Evolutionary conservation across 2,113 vertebrate genomes (phyloP), one percentile per base, ranked within the genome.

Genomic region (Varanus salvator): DNA sequence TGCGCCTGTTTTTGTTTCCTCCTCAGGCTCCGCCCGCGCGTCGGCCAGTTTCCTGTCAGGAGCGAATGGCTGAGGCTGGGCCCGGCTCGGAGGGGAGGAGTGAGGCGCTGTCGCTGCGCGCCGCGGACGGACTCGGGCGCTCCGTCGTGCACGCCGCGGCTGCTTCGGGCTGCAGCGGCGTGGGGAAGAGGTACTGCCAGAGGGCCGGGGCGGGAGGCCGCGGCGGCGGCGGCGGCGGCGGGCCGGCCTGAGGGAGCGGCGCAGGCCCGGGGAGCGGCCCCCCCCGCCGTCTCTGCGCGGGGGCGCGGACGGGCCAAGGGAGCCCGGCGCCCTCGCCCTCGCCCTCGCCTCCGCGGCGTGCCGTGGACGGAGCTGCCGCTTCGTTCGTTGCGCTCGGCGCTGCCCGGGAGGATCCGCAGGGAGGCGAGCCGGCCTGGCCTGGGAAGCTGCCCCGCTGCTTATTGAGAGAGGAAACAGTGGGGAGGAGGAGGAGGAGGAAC

Each of bases 11-110:
- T 89, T 68, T 76, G 60, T 54, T 68, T 11, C 60, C 23, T 86
- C 8, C 85, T 34, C 44, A 57, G 71, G 44, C 76, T 66, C 90
- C 84, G 66, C 68, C 82, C 11, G 12, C 9, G 68, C 80, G 38
- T 38, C 54, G 75, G 82, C 84, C 89, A 89, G 90, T 88, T 93
- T 94, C 94, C 91, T 87, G 92, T n/a, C 31, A 71, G 91, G 91
- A 91, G 90, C 88, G 90, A 82, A 91, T 90, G 91, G 93, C 84
- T 80, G 14, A 48, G n/a, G 87, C 88, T 50, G 87, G 52, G 88
- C 86, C 17, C 87, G 92, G 80, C 71, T 88, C 87, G 88, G 81
- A 72, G 88, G 80, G 38, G 44, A 50, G 72, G 89, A 82, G 92
- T 78, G 92, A 82, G 93, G 88, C 80, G 91, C 52, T 34, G 29